Percentiles rank a stretch among this genome's conserved stretches.
Conservation (phyloP, 2,888 invertebrate genomes). For the Dimorphilus gyrociliatus region DNA sequence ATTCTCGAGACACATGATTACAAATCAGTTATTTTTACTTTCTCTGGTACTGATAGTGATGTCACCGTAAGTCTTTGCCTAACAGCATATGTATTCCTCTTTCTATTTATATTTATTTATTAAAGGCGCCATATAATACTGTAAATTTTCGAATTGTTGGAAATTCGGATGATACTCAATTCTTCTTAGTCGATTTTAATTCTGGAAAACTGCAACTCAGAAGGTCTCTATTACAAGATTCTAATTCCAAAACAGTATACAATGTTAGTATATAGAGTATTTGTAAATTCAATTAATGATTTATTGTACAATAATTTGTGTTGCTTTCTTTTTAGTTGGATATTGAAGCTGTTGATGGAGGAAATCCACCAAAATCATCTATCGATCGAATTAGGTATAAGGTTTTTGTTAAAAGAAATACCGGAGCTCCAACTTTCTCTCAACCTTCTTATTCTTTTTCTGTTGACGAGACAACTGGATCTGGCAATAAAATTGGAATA, state of each 20-base stretch:
- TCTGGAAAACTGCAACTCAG: constrained; percentile 18
- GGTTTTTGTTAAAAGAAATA: constrained; percentile 20
- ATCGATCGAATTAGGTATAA: constrained; percentile 14
- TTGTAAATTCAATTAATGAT: constrained; percentile 2
- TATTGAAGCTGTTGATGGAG: constrained; percentile 13
- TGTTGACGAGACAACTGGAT: constrained; percentile 12
- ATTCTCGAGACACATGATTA: constrained; percentile 19
- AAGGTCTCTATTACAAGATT: constrained; percentile 16
- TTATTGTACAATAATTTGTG: constrained; percentile 3
- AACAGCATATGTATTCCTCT: neutral
- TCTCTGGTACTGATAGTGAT: constrained; percentile 19
- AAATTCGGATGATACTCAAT: constrained; percentile 8
- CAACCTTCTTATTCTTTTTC: constrained; percentile 14
- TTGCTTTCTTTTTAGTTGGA: constrained; percentile 5
- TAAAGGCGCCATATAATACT: constrained; percentile 15
- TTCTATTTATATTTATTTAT: neutral
- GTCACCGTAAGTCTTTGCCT: constrained; percentile 9
- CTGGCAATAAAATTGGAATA: constrained; percentile 13
- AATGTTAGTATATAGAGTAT: constrained; percentile 5
- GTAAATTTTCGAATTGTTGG: constrained; percentile 14
- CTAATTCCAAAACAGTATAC: constrained; percentile 5
- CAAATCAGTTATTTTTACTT: constrained; percentile 13
- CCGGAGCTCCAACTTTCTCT: constrained; percentile 15
- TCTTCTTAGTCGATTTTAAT: constrained; percentile 16
- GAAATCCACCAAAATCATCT: constrained; percentile 11